Conservation (phyloP, 37 sponge, comb jelly and placozoan genomes). For the Halichondria panicea region DNA sequence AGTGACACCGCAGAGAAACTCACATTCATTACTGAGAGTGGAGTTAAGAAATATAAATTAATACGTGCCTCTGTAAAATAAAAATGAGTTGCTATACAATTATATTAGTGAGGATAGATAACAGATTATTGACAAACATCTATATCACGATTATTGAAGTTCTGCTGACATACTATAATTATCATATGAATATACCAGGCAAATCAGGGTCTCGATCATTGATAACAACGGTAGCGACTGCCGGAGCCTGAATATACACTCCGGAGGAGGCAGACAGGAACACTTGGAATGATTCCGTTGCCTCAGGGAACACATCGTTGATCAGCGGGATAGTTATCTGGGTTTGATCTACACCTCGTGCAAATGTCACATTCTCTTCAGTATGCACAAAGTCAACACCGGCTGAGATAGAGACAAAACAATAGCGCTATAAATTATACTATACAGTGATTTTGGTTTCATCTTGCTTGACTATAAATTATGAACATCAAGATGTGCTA, state of each 20-base stretch:
- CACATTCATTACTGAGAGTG: slow-evolving; percentile 30
- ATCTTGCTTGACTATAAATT: too few species aligned
- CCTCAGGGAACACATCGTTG: slow-evolving; percentile 15
- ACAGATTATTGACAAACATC: too few species aligned
- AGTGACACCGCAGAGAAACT: slow-evolving; percentile 11
- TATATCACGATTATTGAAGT: too few species aligned
- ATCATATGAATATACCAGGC: neutral
- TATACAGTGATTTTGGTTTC: too few species aligned
- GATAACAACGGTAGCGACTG: neutral
- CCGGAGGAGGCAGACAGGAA: neutral
- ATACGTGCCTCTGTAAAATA: neutral
- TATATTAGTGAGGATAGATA: too few species aligned
- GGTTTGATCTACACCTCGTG: too few species aligned
- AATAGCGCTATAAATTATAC: too few species aligned
- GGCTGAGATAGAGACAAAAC: too few species aligned
- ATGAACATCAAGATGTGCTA: too few species aligned
- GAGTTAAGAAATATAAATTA: neutral
- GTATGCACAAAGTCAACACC: too few species aligned
- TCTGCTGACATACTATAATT: too few species aligned
- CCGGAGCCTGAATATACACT: neutral
- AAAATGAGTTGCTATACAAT: neutral
- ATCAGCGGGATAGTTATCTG: neutral
- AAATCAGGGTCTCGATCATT: slow-evolving; percentile 1
- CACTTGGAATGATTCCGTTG: neutral
- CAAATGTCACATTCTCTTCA: too few species aligned